phyloP scores from a whole-genome alignment of 1,140 invertebrate genomes.

The Lordiphosa clarofinis region DNA sequence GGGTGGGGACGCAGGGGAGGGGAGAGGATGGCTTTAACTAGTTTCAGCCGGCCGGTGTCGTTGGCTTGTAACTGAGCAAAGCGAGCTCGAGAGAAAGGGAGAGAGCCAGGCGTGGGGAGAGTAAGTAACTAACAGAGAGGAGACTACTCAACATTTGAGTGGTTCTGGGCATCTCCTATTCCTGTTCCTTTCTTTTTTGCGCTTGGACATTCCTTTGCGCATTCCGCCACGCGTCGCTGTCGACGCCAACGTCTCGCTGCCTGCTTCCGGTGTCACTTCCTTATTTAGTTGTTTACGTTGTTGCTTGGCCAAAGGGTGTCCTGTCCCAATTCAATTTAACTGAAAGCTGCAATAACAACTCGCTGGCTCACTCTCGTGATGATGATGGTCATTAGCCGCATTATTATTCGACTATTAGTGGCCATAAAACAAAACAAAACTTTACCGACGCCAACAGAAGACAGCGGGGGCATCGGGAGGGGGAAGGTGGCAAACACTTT shows the following conservation, averaged over 20 bases:
- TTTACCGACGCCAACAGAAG: constrained; percentile 52
- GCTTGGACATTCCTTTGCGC: constrained; percentile 62
- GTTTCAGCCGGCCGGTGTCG: constrained; percentile 74
- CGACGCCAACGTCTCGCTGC: constrained; percentile 24
- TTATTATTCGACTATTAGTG: constrained; percentile 75
- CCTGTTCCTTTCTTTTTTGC: background rate
- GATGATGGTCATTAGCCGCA: constrained; percentile 59
- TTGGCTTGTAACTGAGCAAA: constrained; percentile 41
- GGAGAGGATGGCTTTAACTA: constrained; percentile 51
- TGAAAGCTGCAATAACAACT: constrained; percentile 40
- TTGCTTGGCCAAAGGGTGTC: constrained; percentile 13
- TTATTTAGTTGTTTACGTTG: constrained; percentile 72
- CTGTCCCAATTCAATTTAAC: constrained; percentile 61
- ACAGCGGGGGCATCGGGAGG: background rate
- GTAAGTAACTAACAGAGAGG: constrained; percentile 1
- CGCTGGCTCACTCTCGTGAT: background rate
- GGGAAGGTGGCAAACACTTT: constrained; percentile 45
- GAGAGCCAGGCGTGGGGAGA: background rate
- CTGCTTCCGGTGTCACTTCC: constrained; percentile 72
- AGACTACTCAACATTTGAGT: constrained; percentile 38
- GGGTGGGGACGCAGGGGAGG: background rate
- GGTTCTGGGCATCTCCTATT: constrained; percentile 12
- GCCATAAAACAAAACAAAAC: constrained; percentile 63
- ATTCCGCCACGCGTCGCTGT: constrained; percentile 49
- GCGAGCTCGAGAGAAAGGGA: constrained; percentile 13